phyloP scores from a whole-genome alignment of 1,140 invertebrate genomes.

The Drosophila simulans region DNA sequence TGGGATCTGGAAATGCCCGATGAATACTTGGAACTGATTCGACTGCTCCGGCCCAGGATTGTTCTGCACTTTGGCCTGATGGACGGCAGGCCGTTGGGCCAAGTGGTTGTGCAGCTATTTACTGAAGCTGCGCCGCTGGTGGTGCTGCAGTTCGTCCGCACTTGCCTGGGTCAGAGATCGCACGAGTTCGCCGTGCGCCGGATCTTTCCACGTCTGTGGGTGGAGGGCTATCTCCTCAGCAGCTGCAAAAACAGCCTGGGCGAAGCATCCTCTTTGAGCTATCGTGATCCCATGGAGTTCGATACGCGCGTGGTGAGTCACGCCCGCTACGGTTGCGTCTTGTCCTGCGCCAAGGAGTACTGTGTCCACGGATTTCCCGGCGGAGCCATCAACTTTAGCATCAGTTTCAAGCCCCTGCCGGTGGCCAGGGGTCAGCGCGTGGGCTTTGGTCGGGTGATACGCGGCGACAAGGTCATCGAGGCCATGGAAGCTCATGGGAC shows the following conservation, averaged over 20 bases:
- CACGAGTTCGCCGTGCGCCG: slow-evolving; percentile 44
- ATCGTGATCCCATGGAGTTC: slow-evolving; percentile 38
- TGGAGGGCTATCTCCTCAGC: slow-evolving; percentile 46
- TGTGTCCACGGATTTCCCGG: slow-evolving; percentile 47
- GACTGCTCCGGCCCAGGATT: slow-evolving; percentile 43
- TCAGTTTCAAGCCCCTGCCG: slow-evolving; percentile 57
- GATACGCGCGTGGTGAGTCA: slow-evolving; percentile 50
- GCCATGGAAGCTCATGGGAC: slow-evolving; percentile 43
- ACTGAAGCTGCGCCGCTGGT: slow-evolving; percentile 61
- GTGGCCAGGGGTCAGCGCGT: slow-evolving; percentile 55
- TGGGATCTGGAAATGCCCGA: slow-evolving; percentile 13
- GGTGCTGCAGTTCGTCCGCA: slow-evolving; percentile 59
- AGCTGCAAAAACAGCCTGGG: background rate
- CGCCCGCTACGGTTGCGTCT: slow-evolving; percentile 15
- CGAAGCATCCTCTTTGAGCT: background rate
- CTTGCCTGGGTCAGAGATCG: slow-evolving; percentile 23
- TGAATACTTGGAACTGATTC: background rate
- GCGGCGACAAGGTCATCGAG: slow-evolving; percentile 44
- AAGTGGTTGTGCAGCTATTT: slow-evolving; percentile 53
- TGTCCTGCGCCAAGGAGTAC: slow-evolving; percentile 53
- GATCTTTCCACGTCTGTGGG: slow-evolving; percentile 51
- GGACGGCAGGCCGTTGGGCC: slow-evolving; percentile 39
- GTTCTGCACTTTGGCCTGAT: slow-evolving; percentile 44
- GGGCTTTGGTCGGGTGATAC: slow-evolving; percentile 54
- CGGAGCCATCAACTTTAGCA: slow-evolving; percentile 51